phyloP scores from a whole-genome alignment of 2,113 vertebrate genomes.

The Psittacara wagleri region DNA sequence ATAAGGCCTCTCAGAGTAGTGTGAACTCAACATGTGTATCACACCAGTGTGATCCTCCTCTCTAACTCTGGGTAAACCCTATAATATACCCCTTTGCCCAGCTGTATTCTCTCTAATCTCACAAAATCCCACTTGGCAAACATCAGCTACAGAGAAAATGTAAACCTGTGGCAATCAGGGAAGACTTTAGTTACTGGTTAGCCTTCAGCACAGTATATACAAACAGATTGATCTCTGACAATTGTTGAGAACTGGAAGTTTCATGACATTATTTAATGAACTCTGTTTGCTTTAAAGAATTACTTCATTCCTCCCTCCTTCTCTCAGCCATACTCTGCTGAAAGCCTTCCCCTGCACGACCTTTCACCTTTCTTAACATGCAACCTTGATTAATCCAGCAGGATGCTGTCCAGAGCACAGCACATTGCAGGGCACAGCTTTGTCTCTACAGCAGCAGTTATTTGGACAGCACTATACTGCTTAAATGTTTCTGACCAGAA shows the following conservation, averaged over 20 bases:
- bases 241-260: slow-evolving; percentile 58
- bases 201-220: slow-evolving; percentile 37
- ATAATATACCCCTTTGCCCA: slow-evolving; percentile 38
- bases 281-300: slow-evolving; percentile 55
- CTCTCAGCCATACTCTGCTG: not conserved
- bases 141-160: slow-evolving; percentile 51
- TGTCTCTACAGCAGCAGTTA: not conserved
- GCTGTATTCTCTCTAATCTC: slow-evolving; percentile 60
- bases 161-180: slow-evolving; percentile 50
- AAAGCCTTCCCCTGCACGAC: not conserved
- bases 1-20: not conserved
- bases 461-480: not conserved
- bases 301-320: not conserved
- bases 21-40: not conserved
- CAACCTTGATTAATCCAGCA: not conserved
- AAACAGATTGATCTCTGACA: slow-evolving; percentile 54
- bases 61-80: not conserved
- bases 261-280: slow-evolving; percentile 52
- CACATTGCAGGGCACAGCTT: not conserved
- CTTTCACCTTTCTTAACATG: not conserved
- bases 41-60: not conserved
- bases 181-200: slow-evolving; percentile 55
- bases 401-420: rapidly evolving
- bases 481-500: not conserved
- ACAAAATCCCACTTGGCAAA: slow-evolving; percentile 63